Evolutionary conservation across 1,140 invertebrate species (phyloP).

Genomic region (Bombus haemorrhoidalis): DNA sequence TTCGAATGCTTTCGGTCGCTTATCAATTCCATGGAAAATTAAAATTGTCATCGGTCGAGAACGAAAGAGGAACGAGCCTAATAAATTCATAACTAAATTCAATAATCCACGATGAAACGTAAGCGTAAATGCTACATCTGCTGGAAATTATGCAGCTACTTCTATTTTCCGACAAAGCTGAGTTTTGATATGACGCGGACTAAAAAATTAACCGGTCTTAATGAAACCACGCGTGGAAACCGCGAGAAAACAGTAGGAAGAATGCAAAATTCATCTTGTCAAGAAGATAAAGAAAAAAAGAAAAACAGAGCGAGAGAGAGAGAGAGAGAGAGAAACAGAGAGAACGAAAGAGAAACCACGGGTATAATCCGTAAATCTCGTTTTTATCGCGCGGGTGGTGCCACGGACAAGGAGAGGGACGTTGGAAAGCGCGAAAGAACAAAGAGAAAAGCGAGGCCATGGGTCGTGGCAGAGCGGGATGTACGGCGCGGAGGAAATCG

Average conservation of each 20-base stretch:
- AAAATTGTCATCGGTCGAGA: neutral
- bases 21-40: neutral
- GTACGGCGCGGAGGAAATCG: neutral
- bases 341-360: too few relatives aligned
- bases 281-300: neutral
- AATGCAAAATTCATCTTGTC: slow-evolving; percentile 25
- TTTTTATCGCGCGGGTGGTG: slow-evolving; percentile 24
- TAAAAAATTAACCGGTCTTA: neutral
- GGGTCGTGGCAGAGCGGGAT: neutral
- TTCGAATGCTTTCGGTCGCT: neutral
- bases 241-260: neutral
- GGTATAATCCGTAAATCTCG: slow-evolving; percentile 48
- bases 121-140: neutral
- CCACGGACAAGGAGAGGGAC: too few relatives aligned
- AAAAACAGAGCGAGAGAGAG: neutral
- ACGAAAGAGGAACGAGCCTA: neutral
- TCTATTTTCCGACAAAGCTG: neutral
- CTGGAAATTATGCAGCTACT: neutral
- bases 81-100: neutral
- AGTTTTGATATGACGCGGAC: neutral
- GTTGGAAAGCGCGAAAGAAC: slow-evolving; percentile 38
- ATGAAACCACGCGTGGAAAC: neutral
- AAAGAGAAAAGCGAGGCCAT: slow-evolving; percentile 27
- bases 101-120: neutral
- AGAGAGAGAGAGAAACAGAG: neutral